Evolutionary conservation across 2,113 vertebrate genomes (phyloP), one percentile per base, ranked within the genome.

Genomic region (Burhinus oedicnemus): DNA sequence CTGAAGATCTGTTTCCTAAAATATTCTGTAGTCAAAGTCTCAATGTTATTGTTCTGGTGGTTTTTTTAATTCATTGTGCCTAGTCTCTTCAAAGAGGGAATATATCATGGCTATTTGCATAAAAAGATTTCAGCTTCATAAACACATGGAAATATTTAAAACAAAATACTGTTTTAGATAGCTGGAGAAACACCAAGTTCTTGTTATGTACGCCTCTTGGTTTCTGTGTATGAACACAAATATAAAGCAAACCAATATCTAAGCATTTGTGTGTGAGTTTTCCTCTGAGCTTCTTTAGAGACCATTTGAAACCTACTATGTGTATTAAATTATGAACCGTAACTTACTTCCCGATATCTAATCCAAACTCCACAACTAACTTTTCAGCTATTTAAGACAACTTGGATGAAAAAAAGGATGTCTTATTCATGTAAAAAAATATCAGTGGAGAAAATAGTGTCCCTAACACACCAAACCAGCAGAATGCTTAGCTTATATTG

Each of bases 111-210:
- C 5, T 89, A 68, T 86, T 90, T 92, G 51, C 38, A 55, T 81
- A 81, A 80, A 96, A 78, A 72, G 10, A 55, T 87, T 95, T 95
- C 75, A 65, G 36, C 13, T 96, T 93, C 52, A 49, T 55, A 49
- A 69, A 78, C 94, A 91, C 57, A 87, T 95, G 93, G 91, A 95
- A 95, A 94, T 94, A 89, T 87, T 96, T 96, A 89, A 89, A 91
- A 94, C 91, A 0, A 96, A 96, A 91, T 89, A 75, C 5, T 75
- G 7, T 29, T 84, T 94, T 68, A 90, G 79, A 77, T 83, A 90
- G 79, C 65, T 97, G 91, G 94, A 94, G 68, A 84, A 95, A 90
- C 60, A 96, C 55, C 94, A 97, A 93, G 69, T 90, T 83, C 83
- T 94, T 95, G 22, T 81, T 78, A 60, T 60, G 40, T 80, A 68